A percentile compares a stretch with the other conserved stretches of the same genome.
Conservation (phyloP, 2,113 vertebrate genomes). For the Muntiacus muntjak region DNA sequence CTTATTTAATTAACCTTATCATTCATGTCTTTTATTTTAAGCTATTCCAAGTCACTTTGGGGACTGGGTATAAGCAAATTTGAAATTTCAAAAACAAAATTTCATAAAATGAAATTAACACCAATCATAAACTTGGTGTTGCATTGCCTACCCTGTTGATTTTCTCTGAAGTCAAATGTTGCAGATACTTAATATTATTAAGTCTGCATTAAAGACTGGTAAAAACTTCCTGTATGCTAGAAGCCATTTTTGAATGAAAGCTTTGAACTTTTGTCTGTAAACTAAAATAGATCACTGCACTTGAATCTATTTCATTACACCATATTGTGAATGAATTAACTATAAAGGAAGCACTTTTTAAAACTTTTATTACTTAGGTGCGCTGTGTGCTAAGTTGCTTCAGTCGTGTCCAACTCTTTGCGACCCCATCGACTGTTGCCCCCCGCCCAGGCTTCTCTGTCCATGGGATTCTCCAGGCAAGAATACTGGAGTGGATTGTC, state of each 20-base stretch:
- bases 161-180: not conserved
- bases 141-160: not conserved
- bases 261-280: slow-evolving; percentile 5
- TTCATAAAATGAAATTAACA: not conserved
- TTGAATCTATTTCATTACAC: not conserved
- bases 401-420: not conserved
- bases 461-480: not conserved
- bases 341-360: not conserved
- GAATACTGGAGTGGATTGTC: not conserved
- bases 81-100: not conserved
- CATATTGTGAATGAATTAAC: not conserved
- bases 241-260: not conserved
- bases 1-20: not conserved
- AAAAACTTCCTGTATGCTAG: not conserved
- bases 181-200: not conserved
- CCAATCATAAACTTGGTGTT: not conserved
- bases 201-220: not conserved
- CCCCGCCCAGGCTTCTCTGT: not conserved
- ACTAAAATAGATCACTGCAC: not conserved
- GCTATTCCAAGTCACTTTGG: not conserved
- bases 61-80: not conserved
- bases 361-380: not conserved
- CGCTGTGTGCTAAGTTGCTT: not conserved
- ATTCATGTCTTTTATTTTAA: not conserved
- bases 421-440: not conserved